Evolutionary conservation across 2,113 vertebrate species (phyloP), one percentile per base, ranked within the genome.

Genomic region (Ondatra zibethicus): DNA sequence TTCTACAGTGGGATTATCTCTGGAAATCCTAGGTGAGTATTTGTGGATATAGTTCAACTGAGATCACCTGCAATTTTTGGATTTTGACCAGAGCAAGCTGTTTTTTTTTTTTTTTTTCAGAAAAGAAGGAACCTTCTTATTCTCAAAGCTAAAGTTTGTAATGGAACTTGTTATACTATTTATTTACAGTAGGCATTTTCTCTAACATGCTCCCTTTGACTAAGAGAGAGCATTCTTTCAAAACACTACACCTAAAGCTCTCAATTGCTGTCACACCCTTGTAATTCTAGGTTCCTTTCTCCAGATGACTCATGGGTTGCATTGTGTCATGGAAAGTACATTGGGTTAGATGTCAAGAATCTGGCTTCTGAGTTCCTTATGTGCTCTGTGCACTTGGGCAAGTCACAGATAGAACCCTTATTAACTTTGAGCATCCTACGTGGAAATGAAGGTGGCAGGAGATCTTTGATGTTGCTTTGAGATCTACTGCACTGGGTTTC

Each of bases 281-380:
- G 14, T 96, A 97, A 97, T 96, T 96, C 96, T 94, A 96, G 91
- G 94, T 78, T 96, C 73, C 76, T 63, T 94, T 87, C 77, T 97
- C 68, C 75, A 82, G 31, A 96, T 89, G 94, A 96, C 91, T 94
- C 89, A 88, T 61, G 63, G 50, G 47, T 82, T 68, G 33, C 78
- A 63, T 21, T 16, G 17, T 84, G 47, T 88, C 88, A 86, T 52
- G 33, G 94, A 89, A 70, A 96, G 95, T 70, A 93, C 50, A 47
- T 47, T 36, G n/a, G 85, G 91, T 23, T 97, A 13, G 68, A 93
- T 86, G 89, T 39, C 95, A 85, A 94, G 33, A 73, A 84, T 63
- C 86, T 84, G 89, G 76, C 42, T 96, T 95, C 96, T 42, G 36
- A 72, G 80, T 95, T 92, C 17, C 25, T 63, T 76, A 31, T 85